These are phyloP conservation scores for Atractosteus spatula DNA, from an alignment of 2,113 vertebrate species.

Conservation along the genomic window DNA sequence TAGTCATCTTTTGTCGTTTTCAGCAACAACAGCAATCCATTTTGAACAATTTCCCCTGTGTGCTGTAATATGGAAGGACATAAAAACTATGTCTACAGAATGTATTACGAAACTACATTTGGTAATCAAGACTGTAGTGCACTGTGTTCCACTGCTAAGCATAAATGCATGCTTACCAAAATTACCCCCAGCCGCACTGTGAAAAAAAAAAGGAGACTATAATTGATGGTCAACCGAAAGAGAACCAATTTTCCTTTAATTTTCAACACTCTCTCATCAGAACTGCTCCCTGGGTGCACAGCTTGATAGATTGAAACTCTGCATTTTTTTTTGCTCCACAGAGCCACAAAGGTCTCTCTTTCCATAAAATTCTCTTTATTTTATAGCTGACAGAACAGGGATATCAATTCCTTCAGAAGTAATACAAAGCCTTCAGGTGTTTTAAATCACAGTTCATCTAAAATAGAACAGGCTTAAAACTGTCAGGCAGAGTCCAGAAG, in stretches of 20 bases:
- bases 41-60: too few relatives aligned
- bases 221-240: constrained; percentile 29
- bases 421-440: constrained; percentile 25
- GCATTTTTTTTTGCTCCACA: constrained; percentile 18
- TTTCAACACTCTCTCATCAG: constrained; percentile 15
- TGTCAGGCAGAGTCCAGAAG: constrained; percentile 18
- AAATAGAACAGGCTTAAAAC: constrained; percentile 30
- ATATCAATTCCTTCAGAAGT: constrained; percentile 38
- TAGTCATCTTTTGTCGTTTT: too few relatives aligned
- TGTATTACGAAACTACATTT: too few relatives aligned
- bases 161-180: background rate
- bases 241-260: constrained; percentile 33
- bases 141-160: background rate
- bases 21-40: too few relatives aligned
- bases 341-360: background rate
- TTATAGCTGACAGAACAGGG: constrained; percentile 27
- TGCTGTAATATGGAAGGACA: too few relatives aligned
- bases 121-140: too few relatives aligned
- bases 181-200: background rate
- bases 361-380: constrained; percentile 34
- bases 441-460: constrained; percentile 37
- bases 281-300: background rate
- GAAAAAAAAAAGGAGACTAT: background rate
- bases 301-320: constrained; percentile 24
- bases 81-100: too few relatives aligned